Evolutionary conservation across 2,888 invertebrate species (phyloP).

Genomic region (Drosophila heteroneura): DNA sequence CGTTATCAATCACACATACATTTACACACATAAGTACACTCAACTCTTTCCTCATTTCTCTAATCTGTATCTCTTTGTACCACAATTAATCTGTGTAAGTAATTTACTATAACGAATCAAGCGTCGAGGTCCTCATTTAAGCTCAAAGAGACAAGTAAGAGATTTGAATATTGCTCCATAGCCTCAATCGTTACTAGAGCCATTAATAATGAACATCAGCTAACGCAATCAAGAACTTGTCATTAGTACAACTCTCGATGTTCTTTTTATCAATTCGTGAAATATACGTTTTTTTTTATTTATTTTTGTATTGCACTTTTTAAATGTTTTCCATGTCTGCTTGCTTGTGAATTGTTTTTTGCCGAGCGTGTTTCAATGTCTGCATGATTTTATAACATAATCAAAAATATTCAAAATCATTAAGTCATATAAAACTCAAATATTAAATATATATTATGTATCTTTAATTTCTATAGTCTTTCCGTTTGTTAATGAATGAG

Average conservation of each 20-base stretch:
- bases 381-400: slow-evolving; percentile 41
- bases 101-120: slow-evolving; percentile 77
- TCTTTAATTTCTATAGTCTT: slow-evolving; percentile 31
- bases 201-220: slow-evolving; percentile 30
- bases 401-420: slow-evolving; percentile 1
- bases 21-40: slow-evolving; percentile 14
- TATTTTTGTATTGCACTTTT: slow-evolving; percentile 44
- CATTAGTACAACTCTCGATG: slow-evolving; percentile 28
- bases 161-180: slow-evolving; percentile 22
- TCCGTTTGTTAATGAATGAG: slow-evolving; percentile 15
- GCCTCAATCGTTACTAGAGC: slow-evolving; percentile 17
- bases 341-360: slow-evolving; percentile 48
- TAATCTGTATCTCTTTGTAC: slow-evolving; percentile 49
- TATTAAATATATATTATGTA: slow-evolving; percentile 6
- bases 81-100: slow-evolving; percentile 67
- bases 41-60: slow-evolving; percentile 39
- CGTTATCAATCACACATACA: slow-evolving; percentile 9
- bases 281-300: not conserved
- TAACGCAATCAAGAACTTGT: slow-evolving; percentile 54
- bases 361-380: slow-evolving; percentile 20
- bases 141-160: slow-evolving; percentile 65
- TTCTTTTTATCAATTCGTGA: slow-evolving; percentile 11
- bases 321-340: slow-evolving; percentile 50
- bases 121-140: slow-evolving; percentile 80
- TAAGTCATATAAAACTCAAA: slow-evolving; percentile 13